These are phyloP conservation scores for Leptinotarsa rubiginosa DNA, from an alignment of 2,888 invertebrate species.

Conservation along the genomic window DNA sequence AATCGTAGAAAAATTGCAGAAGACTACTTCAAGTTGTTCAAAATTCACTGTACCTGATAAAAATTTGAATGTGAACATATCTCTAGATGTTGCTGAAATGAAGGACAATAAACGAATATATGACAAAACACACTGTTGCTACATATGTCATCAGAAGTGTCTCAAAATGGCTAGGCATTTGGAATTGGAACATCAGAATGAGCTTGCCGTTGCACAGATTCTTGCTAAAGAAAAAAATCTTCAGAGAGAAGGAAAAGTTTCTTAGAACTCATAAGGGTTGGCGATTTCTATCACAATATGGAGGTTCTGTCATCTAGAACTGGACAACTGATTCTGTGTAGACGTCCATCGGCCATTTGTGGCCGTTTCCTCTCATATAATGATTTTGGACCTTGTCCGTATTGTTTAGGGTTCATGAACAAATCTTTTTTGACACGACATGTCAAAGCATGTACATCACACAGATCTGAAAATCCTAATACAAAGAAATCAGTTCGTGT, in stretches of 20 bases:
- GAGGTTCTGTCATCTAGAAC: conserved; percentile 20
- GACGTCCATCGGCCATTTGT: neutral
- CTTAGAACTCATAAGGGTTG: conserved; percentile 13
- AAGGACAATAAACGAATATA: no score
- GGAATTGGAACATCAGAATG: conserved; percentile 11
- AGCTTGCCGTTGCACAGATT: conserved; percentile 18
- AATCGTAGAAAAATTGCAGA: neutral
- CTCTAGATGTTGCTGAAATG: no score
- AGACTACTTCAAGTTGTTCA: neutral
- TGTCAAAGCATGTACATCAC: conserved; percentile 23
- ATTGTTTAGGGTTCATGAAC: no score
- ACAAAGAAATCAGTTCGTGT: neutral
- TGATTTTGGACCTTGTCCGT: no score
- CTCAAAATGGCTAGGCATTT: no score
- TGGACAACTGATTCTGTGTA: conserved; percentile 15
- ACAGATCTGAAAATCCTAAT: neutral
- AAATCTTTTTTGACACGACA: no score
- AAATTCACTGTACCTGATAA: neutral
- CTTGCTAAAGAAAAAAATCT: conserved; percentile 19
- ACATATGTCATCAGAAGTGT: no score
- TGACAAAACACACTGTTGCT: no score
- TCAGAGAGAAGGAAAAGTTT: conserved; percentile 4
- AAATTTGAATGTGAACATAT: neutral
- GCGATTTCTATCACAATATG: conserved; percentile 23
- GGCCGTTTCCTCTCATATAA: neutral